Evolutionary conservation across 2,888 invertebrate species (phyloP).

Genomic region (Entomobrya proxima): DNA sequence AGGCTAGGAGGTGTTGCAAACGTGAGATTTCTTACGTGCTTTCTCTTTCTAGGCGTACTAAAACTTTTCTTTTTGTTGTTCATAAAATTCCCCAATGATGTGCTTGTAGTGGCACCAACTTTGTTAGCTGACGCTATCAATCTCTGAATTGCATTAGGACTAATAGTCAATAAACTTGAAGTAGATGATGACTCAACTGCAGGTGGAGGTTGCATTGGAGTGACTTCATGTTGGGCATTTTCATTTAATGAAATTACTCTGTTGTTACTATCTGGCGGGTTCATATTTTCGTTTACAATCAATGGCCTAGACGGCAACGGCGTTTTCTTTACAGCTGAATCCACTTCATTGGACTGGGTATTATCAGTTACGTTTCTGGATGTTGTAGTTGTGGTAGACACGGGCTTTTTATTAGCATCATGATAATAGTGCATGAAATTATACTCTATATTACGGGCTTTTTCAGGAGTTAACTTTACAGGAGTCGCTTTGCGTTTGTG

Average conservation of each 20-base stretch:
- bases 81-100: background rate
- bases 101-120: background rate
- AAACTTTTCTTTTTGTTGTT: constrained; percentile 69
- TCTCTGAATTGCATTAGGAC: constrained; percentile 51
- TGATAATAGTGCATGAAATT: constrained; percentile 51
- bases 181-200: background rate
- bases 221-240: constrained; percentile 35
- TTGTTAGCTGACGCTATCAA: constrained; percentile 67
- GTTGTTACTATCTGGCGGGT: background rate
- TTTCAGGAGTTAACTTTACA: constrained; percentile 64
- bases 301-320: background rate
- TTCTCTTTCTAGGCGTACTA: constrained; percentile 73
- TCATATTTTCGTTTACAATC: background rate
- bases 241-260: background rate
- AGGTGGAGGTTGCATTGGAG: constrained; percentile 53
- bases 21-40: constrained; percentile 71
- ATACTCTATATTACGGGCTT: constrained; percentile 48
- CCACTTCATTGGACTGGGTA: background rate
- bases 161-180: constrained; percentile 43
- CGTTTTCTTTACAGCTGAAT: constrained; percentile 23
- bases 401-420: background rate
- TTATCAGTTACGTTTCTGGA: background rate
- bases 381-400: background rate
- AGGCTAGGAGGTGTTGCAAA: constrained; percentile 74
- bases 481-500: constrained; percentile 66